These are phyloP conservation scores for Euura lappo DNA, from an alignment of 1,140 invertebrate genomes.

Conservation along the genomic window DNA sequence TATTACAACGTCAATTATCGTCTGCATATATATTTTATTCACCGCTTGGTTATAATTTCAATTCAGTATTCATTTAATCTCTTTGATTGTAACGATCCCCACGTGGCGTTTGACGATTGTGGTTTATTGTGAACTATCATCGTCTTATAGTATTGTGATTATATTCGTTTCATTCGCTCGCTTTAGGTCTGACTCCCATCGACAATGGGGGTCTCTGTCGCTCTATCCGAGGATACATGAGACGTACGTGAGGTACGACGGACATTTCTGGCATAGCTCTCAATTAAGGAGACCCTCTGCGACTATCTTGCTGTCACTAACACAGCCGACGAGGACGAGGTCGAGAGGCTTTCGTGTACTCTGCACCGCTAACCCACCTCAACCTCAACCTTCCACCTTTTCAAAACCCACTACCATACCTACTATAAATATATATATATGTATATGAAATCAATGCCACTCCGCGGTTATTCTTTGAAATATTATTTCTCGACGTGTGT, in stretches of 20 bases:
- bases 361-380: background rate
- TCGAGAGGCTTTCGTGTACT: background rate
- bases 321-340: background rate
- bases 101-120: too few species aligned
- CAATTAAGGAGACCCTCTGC: constrained; percentile 32
- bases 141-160: background rate
- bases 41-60: too few species aligned
- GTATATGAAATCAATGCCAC: constrained; percentile 36
- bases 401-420: too few species aligned
- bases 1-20: too few species aligned
- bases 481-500: background rate
- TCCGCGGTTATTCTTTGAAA: background rate
- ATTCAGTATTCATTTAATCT: too few species aligned
- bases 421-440: background rate
- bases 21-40: too few species aligned
- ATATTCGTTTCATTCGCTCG: background rate
- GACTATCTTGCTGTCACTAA: constrained; percentile 33
- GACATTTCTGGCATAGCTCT: constrained; percentile 43
- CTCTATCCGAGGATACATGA: constrained; percentile 7
- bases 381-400: background rate
- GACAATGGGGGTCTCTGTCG: constrained; percentile 46
- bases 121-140: background rate
- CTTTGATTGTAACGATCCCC: too few species aligned
- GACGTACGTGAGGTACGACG: constrained; percentile 23
- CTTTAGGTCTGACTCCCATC: constrained; percentile 18